These are phyloP conservation scores for Fistularia commersonii DNA, from an alignment of 2,797 vertebrate species.

Conservation along the genomic window DNA sequence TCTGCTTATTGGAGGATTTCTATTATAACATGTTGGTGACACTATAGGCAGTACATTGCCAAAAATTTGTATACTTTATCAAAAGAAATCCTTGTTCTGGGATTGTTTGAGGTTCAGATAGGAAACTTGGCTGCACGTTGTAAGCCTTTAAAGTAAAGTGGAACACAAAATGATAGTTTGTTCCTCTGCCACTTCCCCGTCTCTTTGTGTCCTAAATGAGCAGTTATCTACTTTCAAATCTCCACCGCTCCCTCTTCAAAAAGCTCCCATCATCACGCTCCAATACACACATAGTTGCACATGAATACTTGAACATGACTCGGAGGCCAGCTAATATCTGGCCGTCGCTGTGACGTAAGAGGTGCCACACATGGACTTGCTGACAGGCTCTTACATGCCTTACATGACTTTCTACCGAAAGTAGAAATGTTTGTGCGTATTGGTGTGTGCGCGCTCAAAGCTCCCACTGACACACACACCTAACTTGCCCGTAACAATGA, in stretches of 20 bases:
- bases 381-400: not conserved
- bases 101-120: too few species aligned
- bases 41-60: too few species aligned
- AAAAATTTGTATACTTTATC: too few species aligned
- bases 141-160: too few species aligned
- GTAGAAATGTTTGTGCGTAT: not conserved
- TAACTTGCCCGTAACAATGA: not conserved
- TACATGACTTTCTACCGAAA: not conserved
- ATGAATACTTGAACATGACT: not conserved
- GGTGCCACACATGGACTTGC: too few species aligned
- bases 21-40: too few species aligned
- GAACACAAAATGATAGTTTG: not conserved
- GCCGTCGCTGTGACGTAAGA: too few species aligned
- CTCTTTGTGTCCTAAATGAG: conserved; percentile 10
- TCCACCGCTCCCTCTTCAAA: conserved; percentile 14
- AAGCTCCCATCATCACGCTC: conserved; percentile 10
- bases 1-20: too few species aligned
- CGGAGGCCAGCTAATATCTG: too few species aligned
- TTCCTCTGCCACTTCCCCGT: conserved; percentile 5
- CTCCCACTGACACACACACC: not conserved
- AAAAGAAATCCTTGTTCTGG: too few species aligned
- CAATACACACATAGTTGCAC: conserved; percentile 10
- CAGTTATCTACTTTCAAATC: conserved; percentile 18
- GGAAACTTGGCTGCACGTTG: too few species aligned
- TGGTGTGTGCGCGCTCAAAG: not conserved